phyloP scores from a whole-genome alignment of 2,797 vertebrate genomes.

The Poecilia wingei region DNA sequence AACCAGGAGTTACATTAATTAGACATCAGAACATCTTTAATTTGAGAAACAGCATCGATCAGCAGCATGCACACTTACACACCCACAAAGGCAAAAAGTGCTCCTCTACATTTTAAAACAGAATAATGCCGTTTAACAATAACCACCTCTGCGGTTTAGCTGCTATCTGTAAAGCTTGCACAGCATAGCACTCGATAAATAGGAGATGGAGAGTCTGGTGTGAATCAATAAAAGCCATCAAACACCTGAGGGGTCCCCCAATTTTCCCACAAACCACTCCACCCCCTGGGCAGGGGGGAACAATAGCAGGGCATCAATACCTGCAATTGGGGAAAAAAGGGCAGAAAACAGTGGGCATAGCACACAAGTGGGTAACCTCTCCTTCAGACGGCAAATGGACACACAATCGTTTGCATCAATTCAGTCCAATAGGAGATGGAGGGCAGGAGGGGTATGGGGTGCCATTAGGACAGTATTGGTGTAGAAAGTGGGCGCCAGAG shows the following conservation, averaged over 20 bases:
- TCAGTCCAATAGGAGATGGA: slow-evolving; percentile 76
- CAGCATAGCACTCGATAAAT: slow-evolving; percentile 52
- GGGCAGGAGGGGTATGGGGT: slow-evolving; percentile 61
- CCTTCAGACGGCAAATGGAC: slow-evolving; percentile 76
- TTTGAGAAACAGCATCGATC: slow-evolving; percentile 36
- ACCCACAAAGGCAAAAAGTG: slow-evolving; percentile 10
- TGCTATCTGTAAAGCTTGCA: slow-evolving; percentile 55
- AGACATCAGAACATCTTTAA: slow-evolving; percentile 18
- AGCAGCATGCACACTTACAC: slow-evolving; percentile 5
- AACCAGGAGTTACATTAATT: slow-evolving; percentile 25
- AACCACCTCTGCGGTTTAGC: slow-evolving; percentile 45
- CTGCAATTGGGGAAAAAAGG: slow-evolving; percentile 78
- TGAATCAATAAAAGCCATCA: slow-evolving; percentile 83
- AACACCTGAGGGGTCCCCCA: slow-evolving; percentile 77
- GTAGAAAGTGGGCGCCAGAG: slow-evolving; percentile 59
- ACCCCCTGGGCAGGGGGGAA: slow-evolving; percentile 76
- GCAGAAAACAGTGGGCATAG: slow-evolving; percentile 60
- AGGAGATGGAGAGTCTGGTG: slow-evolving; percentile 59
- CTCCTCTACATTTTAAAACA: slow-evolving; percentile 42
- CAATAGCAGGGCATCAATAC: slow-evolving; percentile 82
- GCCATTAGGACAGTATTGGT: slow-evolving; percentile 70
- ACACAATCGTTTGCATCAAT: slow-evolving; percentile 79
- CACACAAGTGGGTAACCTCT: slow-evolving; percentile 71
- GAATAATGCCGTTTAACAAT: slow-evolving; percentile 60
- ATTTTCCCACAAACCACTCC: slow-evolving; percentile 81